A percentile compares a stretch with the other conserved stretches of the same genome.
phyloP scores from a whole-genome alignment of 2,888 invertebrate species.

The Yponomeuta evonymella region DNA sequence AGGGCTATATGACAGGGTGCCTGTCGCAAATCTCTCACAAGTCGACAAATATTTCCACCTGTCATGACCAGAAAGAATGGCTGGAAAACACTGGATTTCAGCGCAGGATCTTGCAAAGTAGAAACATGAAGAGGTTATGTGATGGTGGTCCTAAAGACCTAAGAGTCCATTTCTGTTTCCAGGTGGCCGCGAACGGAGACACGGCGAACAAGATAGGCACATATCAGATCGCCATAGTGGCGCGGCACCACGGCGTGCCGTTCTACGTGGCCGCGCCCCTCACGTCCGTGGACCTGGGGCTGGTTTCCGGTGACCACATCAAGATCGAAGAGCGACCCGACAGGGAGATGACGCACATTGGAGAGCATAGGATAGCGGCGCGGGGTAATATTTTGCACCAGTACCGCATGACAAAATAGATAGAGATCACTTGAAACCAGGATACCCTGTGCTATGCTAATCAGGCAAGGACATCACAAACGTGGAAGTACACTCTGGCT shows the following conservation, averaged over 20 bases:
- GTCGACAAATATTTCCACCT: no score
- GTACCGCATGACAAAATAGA: not conserved
- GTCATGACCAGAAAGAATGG: no score
- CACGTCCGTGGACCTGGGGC: constrained; percentile 90
- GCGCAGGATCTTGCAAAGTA: not conserved
- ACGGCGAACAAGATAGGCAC: constrained; percentile 99
- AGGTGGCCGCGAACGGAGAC: constrained; percentile 96
- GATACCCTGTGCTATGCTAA: no score
- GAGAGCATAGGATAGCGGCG: constrained; percentile 91
- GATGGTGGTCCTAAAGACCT: no score
- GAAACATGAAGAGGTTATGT: no score
- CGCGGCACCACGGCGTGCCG: constrained; percentile 92
- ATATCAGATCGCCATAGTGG: constrained; percentile 95
- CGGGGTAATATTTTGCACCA: constrained; percentile 72
- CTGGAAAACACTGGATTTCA: no score
- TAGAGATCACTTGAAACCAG: constrained; percentile 59
- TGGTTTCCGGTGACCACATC: constrained; percentile 89
- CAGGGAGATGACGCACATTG: constrained; percentile 93
- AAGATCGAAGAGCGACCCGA: constrained; percentile 95
- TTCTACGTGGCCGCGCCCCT: constrained; percentile 97
- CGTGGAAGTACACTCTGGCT: no score
- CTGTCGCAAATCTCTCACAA: no score
- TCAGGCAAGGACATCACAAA: no score
- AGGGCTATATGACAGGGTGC: no score
- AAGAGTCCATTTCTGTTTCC: constrained; percentile 13